phyloP scores from a whole-genome alignment of 2,797 vertebrate genomes.

The Bovichtus variegatus region DNA sequence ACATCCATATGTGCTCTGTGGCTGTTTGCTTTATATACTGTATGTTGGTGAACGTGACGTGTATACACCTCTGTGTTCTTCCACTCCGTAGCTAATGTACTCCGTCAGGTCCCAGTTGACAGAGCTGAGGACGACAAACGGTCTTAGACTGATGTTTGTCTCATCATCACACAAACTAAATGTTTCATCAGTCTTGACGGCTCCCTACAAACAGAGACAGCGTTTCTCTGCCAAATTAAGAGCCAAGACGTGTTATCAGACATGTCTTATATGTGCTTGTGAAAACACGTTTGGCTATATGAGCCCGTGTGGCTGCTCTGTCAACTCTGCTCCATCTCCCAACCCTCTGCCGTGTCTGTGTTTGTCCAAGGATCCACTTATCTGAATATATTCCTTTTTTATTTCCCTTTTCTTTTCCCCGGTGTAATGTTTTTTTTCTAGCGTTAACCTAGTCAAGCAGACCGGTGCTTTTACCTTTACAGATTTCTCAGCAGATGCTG shows the following conservation, averaged over 20 bases:
- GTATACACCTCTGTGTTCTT: slow-evolving; percentile 9
- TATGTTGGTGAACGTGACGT: slow-evolving; percentile 8
- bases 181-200: slow-evolving; percentile 12
- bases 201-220: slow-evolving; percentile 18
- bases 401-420: not conserved
- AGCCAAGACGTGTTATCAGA: slow-evolving; percentile 25
- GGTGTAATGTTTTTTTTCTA: not conserved
- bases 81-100: slow-evolving; percentile 13
- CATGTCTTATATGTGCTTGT: slow-evolving; percentile 42
- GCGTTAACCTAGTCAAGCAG: not conserved
- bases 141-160: slow-evolving; percentile 8
- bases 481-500: not conserved
- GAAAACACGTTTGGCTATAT: slow-evolving; percentile 41
- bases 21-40: slow-evolving; percentile 9
- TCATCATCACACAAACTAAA: slow-evolving; percentile 16
- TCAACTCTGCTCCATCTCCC: slow-evolving; percentile 15
- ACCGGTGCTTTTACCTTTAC: slow-evolving; percentile 13
- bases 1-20: not conserved
- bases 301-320: slow-evolving; percentile 18
- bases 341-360: slow-evolving; percentile 5
- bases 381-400: slow-evolving; percentile 9
- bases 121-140: slow-evolving; percentile 24
- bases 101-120: slow-evolving; percentile 44
- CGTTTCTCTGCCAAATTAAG: slow-evolving; percentile 28
- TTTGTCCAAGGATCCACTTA: slow-evolving; percentile 10